A percentile compares a stretch with the other conserved stretches of the same genome.
These are phyloP conservation scores for Sebastes cheni DNA, from an alignment of 2,797 vertebrate species.

Conservation along the genomic window DNA sequence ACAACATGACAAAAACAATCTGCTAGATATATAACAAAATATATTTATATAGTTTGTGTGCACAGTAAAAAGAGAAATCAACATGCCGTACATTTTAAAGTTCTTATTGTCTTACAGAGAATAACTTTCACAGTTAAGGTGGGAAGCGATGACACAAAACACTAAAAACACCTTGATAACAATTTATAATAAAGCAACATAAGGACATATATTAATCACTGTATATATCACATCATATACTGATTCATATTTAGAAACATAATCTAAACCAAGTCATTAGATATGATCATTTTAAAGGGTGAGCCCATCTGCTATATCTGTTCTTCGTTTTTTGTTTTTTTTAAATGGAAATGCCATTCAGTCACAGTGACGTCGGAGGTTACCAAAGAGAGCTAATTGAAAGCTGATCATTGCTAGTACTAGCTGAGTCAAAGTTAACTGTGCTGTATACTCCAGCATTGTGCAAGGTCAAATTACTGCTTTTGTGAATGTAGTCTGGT, in stretches of 20 bases:
- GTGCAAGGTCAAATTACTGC: accelerated
- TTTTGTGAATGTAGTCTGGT: no score
- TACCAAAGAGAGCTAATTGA: no score
- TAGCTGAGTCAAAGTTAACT: neutral
- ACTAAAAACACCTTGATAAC: neutral
- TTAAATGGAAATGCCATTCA: no score
- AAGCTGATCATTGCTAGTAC: no score
- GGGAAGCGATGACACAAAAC: neutral
- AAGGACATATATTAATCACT: no score
- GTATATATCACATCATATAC: neutral
- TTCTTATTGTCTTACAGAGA: neutral
- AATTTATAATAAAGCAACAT: neutral
- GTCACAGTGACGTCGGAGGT: no score
- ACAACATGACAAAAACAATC: neutral
- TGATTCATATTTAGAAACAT: neutral
- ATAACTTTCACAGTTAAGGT: neutral
- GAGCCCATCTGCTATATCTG: no score
- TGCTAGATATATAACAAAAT: neutral
- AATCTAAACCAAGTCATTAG: neutral
- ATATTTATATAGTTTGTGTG: neutral
- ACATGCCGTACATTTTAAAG: neutral
- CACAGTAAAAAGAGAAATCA: neutral
- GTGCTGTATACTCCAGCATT: no score
- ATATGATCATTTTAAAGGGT: neutral
- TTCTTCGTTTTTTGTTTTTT: no score